Base-by-base conservation (phyloP, 2,113 vertebrate genomes). In the Chaetodon trifascialis region DNA sequence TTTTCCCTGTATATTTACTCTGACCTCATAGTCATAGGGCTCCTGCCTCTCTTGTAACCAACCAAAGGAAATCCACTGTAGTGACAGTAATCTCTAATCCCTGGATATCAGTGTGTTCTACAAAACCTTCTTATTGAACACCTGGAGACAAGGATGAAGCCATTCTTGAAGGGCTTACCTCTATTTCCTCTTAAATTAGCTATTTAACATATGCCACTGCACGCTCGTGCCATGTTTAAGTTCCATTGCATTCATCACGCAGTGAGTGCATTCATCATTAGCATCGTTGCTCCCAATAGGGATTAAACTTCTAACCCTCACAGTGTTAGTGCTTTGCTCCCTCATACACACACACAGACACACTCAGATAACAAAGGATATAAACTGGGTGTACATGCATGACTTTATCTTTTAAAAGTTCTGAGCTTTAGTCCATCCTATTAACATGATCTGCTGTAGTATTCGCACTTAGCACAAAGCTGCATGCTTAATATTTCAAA, bases 21-120 rank as follows among this genome's bases (percentile, higher is more conserved):
- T 86, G 66, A 70, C 59, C 52, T 78, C 23, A 76, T 34, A 47
- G 54, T 67, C 72, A 81, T 71, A 52, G 59, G 64, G 49, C 17
- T 76, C 58, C 76, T 73, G 56, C 76, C 44, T 85, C 51, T 65
- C 42, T 66, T 11, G 46, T 21, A 76, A 44, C 64, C 30, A 21
- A 79, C 54, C 64, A 73, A 60, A 74, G 60, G 14, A 82, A 90
- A 82, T 87, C 76, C 67, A 82, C 82, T 82, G 49, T 73, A 63
- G 56, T 86, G 80, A 86, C 72, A 77, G 67, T 82, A 80, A 84
- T 86, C 85, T 85, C 80, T 86, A 87, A 89, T 82, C 82, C 77
- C 71, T 79, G 58, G 75, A 73, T 77, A 89, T 83, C 74, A 67
- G 51, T 55, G 58, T 86, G 75, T 83, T 83, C 49, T 70, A 79